Base-by-base conservation (phyloP, 2,797 vertebrate species). In the Gymnoscopelus braueri region DNA sequence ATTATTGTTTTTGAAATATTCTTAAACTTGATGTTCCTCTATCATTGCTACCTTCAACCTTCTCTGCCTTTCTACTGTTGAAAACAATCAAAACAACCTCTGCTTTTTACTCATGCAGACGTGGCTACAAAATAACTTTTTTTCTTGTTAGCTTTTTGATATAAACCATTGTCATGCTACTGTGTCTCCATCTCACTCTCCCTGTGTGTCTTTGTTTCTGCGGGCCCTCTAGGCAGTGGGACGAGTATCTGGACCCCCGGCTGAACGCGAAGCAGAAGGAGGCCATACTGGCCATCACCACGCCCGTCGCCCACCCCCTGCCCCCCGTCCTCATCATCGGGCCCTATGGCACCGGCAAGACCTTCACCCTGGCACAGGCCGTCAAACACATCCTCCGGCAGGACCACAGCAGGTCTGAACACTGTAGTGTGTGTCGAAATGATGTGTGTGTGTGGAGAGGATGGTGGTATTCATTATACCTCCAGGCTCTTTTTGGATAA, bases 181-280 rank as follows among this genome's bases (percentile, higher is more conserved):
- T 19, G 19, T 19, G 1, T 19, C 19, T 19, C 19, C 19, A 19
- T 19, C 19, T 29, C 13, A 19, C 10, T 19, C 53, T 78, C 29
- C 48, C 35, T 44, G 39, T 44, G 39, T 44, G 39, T 44, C 7
- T 44, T 44, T 44, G 39, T 44, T 44, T 44, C 7, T 10, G 39
- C 39, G 39, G 39, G 39, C 39, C 50, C 74, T 24, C 60, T 90
- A 99, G 98, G 90, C 98, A 99, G 39, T 99, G 98, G 98, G 98
- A 99, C 59, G 98, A 99, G 83, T 96, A 98, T 91, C 94, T 99
- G 93, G 98, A 99, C 91, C 98, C 98, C 59, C 96, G 98, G 65
- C 93, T 99, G 59, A 99, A 99, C 78, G 95, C 97, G 60, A 99
- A 99, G 90, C 98, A 99, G 93, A 99, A 99, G 72, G 98, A 99